Conservation (phyloP, 2,888 invertebrate species). For the Apamea crenata region DNA sequence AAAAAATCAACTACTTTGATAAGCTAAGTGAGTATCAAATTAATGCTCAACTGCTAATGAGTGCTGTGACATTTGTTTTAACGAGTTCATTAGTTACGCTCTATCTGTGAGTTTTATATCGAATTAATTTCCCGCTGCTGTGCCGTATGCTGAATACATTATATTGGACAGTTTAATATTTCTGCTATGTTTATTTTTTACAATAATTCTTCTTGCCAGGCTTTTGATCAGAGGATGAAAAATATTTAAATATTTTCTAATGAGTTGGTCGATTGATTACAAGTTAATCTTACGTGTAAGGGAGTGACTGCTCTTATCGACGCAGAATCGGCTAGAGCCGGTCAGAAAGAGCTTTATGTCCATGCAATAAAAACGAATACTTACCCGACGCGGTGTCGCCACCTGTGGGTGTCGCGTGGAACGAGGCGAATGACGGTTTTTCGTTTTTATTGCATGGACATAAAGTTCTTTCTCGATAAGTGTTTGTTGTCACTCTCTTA, state of each 20-base stretch:
- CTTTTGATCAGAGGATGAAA: background rate
- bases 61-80: slow-evolving; percentile 3
- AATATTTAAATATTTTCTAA: background rate
- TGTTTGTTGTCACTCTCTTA: background rate
- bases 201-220: background rate
- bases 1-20: slow-evolving; percentile 94
- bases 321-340: background rate
- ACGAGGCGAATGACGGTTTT: background rate
- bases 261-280: background rate
- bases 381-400: background rate
- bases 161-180: background rate
- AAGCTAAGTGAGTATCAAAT: slow-evolving; percentile 91
- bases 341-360: background rate
- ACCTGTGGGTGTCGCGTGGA: no score
- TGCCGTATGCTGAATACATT: background rate
- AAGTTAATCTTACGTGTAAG: background rate
- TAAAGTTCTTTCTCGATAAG: background rate
- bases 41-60: slow-evolving; percentile 12
- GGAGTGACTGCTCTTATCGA: background rate
- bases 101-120: slow-evolving; percentile 11
- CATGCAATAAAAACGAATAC: background rate
- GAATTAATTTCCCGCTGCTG: background rate
- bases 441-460: background rate
- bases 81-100: slow-evolving; percentile 44
- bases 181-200: background rate